phyloP scores from a whole-genome alignment of 2,888 invertebrate genomes.

The Sericinus montela region DNA sequence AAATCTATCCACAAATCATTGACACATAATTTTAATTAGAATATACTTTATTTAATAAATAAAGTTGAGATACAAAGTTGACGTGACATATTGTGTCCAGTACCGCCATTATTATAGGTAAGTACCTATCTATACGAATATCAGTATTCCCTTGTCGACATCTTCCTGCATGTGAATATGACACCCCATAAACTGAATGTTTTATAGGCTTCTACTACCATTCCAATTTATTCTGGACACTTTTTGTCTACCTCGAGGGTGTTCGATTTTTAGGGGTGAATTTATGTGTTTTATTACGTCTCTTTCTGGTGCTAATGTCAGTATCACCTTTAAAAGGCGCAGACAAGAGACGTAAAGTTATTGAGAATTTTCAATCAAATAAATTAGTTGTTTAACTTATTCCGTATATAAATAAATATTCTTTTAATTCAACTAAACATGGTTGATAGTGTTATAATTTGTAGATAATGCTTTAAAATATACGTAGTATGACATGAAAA shows the following conservation, averaged over 20 bases:
- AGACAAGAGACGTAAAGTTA: background rate
- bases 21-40: background rate
- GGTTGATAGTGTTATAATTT: background rate
- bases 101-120: conserved; percentile 23
- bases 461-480: conserved; percentile 5
- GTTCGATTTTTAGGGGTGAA: conserved; percentile 71
- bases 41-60: background rate
- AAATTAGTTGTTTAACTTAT: too few species aligned
- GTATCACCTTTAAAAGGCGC: conserved; percentile 37
- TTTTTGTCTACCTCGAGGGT: conserved; percentile 74
- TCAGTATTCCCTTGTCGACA: conserved; percentile 63
- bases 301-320: conserved; percentile 52
- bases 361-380: too few species aligned
- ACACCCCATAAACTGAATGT: conserved; percentile 78
- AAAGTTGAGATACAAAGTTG: too few species aligned
- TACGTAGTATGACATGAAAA: conserved; percentile 39
- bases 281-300: conserved; percentile 61
- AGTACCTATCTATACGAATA: conserved; percentile 32
- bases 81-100: too few species aligned
- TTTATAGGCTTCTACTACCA: conserved; percentile 74
- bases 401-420: too few species aligned
- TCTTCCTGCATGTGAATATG: conserved; percentile 75
- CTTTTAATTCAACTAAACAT: background rate
- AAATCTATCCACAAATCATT: conserved; percentile 2
- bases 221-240: conserved; percentile 78